Percentiles rank a stretch among this genome's conserved stretches.
phyloP scores from a whole-genome alignment of 53 echinoderm and acorn worm species.

The Luidia sarsii region DNA sequence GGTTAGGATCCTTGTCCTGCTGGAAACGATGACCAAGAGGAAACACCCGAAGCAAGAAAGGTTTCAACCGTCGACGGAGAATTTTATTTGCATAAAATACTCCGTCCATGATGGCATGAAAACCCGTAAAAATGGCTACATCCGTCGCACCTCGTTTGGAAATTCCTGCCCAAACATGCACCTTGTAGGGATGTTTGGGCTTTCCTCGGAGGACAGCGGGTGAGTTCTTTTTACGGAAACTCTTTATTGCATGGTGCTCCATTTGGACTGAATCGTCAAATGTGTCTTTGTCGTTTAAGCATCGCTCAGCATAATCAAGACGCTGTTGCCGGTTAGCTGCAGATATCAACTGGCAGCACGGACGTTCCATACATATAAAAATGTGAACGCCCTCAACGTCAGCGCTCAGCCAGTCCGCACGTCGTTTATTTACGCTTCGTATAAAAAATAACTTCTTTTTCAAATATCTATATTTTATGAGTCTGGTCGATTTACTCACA shows the following conservation, averaged over 20 bases:
- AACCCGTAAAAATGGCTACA: slow-evolving; percentile 49
- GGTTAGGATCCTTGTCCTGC: slow-evolving; percentile 67
- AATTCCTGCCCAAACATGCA: slow-evolving; percentile 64
- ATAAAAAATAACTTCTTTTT: too few relatives aligned
- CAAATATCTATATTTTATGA: too few relatives aligned
- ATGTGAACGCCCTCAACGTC: too few relatives aligned
- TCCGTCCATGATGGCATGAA: slow-evolving; percentile 48
- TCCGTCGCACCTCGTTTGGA: slow-evolving; percentile 45
- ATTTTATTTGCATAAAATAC: slow-evolving; percentile 34
- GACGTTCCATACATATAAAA: background rate
- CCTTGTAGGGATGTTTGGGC: slow-evolving; percentile 48
- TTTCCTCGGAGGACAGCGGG: slow-evolving; percentile 2
- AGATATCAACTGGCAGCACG: slow-evolving; percentile 23
- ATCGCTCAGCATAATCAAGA: slow-evolving; percentile 17
- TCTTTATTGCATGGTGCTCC: slow-evolving; percentile 12
- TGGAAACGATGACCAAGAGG: slow-evolving; percentile 44
- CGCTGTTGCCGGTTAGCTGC: slow-evolving; percentile 18
- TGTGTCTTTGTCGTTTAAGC: background rate
- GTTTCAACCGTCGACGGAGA: slow-evolving; percentile 13
- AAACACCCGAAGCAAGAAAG: slow-evolving; percentile 32
- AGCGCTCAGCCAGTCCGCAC: too few relatives aligned
- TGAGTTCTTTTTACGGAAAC: slow-evolving; percentile 24
- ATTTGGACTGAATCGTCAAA: slow-evolving; percentile 43
- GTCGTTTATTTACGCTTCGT: too few relatives aligned
- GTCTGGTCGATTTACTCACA: too few relatives aligned